Evolutionary conservation across 2,888 invertebrate genomes (phyloP).

Genomic region (Camponotus fellah): DNA sequence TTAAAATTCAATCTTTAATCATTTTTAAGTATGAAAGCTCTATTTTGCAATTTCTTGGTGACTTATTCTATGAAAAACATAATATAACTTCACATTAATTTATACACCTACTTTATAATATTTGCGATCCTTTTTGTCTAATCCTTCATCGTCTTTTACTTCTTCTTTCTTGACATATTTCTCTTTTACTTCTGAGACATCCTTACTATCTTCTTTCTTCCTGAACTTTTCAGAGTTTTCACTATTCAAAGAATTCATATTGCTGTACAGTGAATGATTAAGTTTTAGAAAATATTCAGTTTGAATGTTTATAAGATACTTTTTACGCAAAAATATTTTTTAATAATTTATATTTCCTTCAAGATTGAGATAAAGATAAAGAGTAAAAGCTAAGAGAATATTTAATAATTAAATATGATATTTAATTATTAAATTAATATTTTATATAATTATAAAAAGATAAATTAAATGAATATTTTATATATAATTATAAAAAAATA

Average conservation of each 20-base stretch:
- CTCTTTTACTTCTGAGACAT: constrained; percentile 85
- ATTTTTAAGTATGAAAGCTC: neutral
- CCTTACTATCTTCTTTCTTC: constrained; percentile 85
- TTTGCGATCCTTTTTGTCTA: constrained; percentile 88
- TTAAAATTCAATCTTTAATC: constrained; percentile 45
- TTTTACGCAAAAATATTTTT: neutral
- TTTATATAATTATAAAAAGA: too few relatives aligned
- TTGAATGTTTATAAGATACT: neutral
- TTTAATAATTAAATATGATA: neutral
- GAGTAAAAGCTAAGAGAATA: neutral
- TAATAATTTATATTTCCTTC: neutral
- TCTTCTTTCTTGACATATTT: constrained; percentile 87
- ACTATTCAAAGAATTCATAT: constrained; percentile 64
- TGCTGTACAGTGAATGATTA: constrained; percentile 25
- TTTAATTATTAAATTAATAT: too few relatives aligned
- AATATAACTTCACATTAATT: neutral
- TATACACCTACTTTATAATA: constrained; percentile 87
- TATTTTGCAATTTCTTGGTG: neutral
- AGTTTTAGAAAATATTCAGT: constrained; percentile 31
- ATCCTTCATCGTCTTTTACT: constrained; percentile 86
- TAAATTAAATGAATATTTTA: too few relatives aligned
- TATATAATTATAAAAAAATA: neutral
- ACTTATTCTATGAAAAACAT: neutral
- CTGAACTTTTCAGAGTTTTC: constrained; percentile 81
- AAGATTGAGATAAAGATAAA: neutral